Base-by-base conservation (phyloP, 2,888 invertebrate species). In the Cephus nigrinus region DNA sequence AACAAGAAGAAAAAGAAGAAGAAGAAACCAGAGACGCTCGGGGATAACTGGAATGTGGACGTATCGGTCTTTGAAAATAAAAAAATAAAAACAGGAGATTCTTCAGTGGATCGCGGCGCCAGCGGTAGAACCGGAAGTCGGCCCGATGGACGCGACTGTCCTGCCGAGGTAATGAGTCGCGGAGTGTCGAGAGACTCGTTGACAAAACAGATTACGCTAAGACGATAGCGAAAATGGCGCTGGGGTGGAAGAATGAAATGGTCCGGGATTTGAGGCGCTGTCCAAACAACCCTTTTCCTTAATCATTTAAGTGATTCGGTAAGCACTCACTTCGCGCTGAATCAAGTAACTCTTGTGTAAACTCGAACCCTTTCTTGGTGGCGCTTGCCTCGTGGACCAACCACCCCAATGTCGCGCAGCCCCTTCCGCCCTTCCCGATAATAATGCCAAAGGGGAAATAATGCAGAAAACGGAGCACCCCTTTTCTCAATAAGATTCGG, bases 241-340 rank as follows among this genome's bases (percentile, higher is more conserved):
- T 75, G 79, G 80, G 79, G 83, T 80, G 84, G 86, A 86, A 86
- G 86, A 88, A 87, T 84, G 86, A 88, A 89, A 88, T 85, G 86
- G 85, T 81, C 84, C 84, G 83, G 84, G 86, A 87, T 88, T 86
- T 83, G 84, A 84, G 84, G 83, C 87, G 88, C 87, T 90, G 88
- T 91, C 88, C 91, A 91, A 91, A 91, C 90, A 91, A 91, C 91
- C 91, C 91, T 90, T 91, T 90, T 88, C 88, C 90, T 91, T 91
- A 90, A 91, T 91, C 90, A 89, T 90, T 91, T 90, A 90, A 91
- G 91, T 91, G 91, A 91, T 90, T 91, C 86, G 86, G 87, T 89
- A 90, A 90, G 88, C 89, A 85, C 88, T 87, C 86, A 87, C 82
- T 84, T 84, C 84, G 85, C 86, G 85, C 85, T 85, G 83, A 87